phyloP scores from a whole-genome alignment of 37 sponge, comb jelly and placozoan genomes.

The Oscarella lobularis region DNA sequence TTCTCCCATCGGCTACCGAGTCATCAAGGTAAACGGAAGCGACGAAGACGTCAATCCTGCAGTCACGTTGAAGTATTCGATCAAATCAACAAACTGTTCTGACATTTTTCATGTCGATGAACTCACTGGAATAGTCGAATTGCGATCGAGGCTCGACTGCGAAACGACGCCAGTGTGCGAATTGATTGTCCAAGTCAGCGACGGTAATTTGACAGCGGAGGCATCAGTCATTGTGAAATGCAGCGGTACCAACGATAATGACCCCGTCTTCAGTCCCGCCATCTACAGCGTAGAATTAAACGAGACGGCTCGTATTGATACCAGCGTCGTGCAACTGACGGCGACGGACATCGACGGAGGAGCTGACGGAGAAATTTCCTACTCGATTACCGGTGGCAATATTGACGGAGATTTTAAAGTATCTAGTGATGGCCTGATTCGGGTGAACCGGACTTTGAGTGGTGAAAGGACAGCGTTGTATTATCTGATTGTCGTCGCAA shows the following conservation, averaged over 20 bases:
- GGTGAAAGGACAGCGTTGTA: conserved; percentile 10
- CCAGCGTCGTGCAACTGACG: background rate
- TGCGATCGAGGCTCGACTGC: background rate
- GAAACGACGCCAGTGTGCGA: background rate
- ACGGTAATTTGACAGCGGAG: background rate
- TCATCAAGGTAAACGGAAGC: background rate
- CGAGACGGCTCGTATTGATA: background rate
- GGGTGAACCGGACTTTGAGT: conserved; percentile 12
- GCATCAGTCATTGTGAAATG: background rate
- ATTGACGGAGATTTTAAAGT: background rate
- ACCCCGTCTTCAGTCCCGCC: background rate
- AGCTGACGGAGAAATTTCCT: background rate
- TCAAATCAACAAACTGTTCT: background rate
- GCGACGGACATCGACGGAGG: background rate
- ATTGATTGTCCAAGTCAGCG: background rate
- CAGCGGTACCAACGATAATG: background rate
- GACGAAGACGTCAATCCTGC: background rate
- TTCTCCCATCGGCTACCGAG: background rate
- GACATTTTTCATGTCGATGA: background rate
- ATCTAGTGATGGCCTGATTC: conserved; percentile 12
- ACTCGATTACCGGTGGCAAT: background rate
- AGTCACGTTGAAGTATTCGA: background rate
- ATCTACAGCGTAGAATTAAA: background rate
- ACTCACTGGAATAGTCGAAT: background rate
- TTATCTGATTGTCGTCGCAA: conserved; percentile 14